These are phyloP conservation scores for Augochlora pura DNA, from an alignment of 1,140 invertebrate species.

Conservation along the genomic window DNA sequence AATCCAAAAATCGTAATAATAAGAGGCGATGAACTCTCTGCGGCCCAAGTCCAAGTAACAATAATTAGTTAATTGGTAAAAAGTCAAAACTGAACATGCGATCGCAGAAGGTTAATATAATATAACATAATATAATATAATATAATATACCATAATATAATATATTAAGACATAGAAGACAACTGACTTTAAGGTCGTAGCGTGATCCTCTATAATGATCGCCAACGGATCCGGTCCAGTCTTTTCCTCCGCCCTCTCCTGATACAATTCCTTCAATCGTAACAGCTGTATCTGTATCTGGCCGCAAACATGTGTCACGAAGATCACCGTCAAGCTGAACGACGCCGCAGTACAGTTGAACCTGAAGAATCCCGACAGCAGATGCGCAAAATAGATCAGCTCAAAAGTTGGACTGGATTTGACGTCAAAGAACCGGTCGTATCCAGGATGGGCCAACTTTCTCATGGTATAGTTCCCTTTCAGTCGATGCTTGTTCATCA, in stretches of 20 bases:
- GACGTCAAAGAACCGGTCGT: constrained; percentile 60
- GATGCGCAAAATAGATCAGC: constrained; percentile 59
- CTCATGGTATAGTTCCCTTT: constrained; percentile 36
- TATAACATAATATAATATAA: too few relatives aligned
- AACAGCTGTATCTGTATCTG: constrained; percentile 55
- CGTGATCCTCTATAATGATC: constrained; percentile 36
- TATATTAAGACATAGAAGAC: too few relatives aligned
- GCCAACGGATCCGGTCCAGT: background rate
- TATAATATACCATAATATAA: too few relatives aligned
- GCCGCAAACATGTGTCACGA: constrained; percentile 65
- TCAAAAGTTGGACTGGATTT: constrained; percentile 61
- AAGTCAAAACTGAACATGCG: too few relatives aligned
- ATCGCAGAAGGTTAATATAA: background rate
- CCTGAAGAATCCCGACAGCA: constrained; percentile 54
- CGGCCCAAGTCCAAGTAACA: too few relatives aligned
- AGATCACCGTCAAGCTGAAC: constrained; percentile 61
- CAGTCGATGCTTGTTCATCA: constrained; percentile 3
- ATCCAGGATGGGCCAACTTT: constrained; percentile 55
- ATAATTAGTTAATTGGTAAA: too few relatives aligned
- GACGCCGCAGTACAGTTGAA: constrained; percentile 56
- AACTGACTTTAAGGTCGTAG: constrained; percentile 38
- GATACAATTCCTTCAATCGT: constrained; percentile 34
- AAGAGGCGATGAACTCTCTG: background rate
- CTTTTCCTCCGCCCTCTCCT: background rate
- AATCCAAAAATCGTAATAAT: too few relatives aligned